Percentiles rank a stretch among this genome's conserved stretches.
These are phyloP conservation scores for Cyrtorhinus lividipennis DNA, from an alignment of 1,140 invertebrate species.

Conservation along the genomic window DNA sequence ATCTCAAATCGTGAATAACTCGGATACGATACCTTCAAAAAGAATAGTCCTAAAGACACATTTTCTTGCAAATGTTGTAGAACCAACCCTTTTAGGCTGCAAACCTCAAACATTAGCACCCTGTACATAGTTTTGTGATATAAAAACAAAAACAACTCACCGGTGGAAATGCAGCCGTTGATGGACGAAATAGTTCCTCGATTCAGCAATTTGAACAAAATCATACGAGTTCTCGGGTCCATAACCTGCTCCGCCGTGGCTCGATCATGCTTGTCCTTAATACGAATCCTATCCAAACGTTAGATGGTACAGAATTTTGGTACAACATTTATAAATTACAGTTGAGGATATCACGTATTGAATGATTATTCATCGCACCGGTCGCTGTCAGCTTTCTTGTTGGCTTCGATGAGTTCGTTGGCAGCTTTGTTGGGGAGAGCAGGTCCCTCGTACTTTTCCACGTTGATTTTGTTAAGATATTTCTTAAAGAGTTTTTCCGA, in stretches of 20 bases:
- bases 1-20: too few species aligned
- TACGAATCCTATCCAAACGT: conserved; percentile 37
- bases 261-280: conserved; percentile 87
- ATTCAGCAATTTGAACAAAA: conserved; percentile 85
- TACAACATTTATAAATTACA: neutral
- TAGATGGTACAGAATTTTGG: neutral
- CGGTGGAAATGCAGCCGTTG: conserved; percentile 92
- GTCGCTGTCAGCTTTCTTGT: conserved; percentile 48
- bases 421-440: conserved; percentile 42
- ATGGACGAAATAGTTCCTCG: conserved; percentile 45
- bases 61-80: too few species aligned
- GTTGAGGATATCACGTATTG: neutral
- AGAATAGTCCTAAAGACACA: too few species aligned
- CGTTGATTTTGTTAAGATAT: conserved; percentile 67
- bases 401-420: conserved; percentile 50
- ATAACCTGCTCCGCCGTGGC: conserved; percentile 94
- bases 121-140: too few species aligned
- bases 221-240: conserved; percentile 88
- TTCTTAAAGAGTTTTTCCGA: conserved; percentile 64
- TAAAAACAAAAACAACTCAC: too few species aligned
- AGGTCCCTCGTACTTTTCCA: conserved; percentile 63
- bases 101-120: too few species aligned
- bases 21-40: too few species aligned
- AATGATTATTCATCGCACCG: conserved; percentile 27
- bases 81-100: too few species aligned